Evolutionary conservation across 1,140 invertebrate genomes (phyloP).

Genomic region (Panulirus ornatus): DNA sequence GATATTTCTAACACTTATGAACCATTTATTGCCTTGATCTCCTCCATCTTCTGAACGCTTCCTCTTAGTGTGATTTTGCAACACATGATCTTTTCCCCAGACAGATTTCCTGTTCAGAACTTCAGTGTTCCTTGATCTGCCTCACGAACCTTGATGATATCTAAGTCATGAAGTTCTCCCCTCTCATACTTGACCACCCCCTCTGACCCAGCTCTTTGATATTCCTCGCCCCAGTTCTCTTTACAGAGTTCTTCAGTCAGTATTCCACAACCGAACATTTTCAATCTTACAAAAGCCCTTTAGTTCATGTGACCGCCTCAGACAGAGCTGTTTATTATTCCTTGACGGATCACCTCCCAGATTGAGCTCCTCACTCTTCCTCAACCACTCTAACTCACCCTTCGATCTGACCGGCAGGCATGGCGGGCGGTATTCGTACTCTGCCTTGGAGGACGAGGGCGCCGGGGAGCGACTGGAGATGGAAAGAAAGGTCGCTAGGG

Average conservation of each 20-base stretch:
- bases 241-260: too few relatives aligned
- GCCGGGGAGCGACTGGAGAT: slow-evolving; percentile 82
- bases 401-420: slow-evolving; percentile 78
- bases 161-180: neutral
- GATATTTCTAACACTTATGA: neutral
- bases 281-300: too few relatives aligned
- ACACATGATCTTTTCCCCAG: too few relatives aligned
- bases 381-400: neutral
- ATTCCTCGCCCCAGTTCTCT: too few relatives aligned
- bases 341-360: too few relatives aligned
- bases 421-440: slow-evolving; percentile 84
- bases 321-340: too few relatives aligned
- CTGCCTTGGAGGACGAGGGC: slow-evolving; percentile 82
- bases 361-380: neutral
- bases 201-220: too few relatives aligned
- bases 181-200: neutral
- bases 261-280: too few relatives aligned
- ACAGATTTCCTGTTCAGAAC: too few relatives aligned
- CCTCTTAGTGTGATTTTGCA: too few relatives aligned
- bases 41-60: neutral
- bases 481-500: slow-evolving; percentile 81
- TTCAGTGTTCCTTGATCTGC: neutral
- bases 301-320: too few relatives aligned
- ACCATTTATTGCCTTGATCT: neutral
- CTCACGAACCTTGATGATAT: neutral